These are phyloP conservation scores for Chaunax sp. DNA, from an alignment of 2,797 vertebrate genomes.

Conservation along the genomic window DNA sequence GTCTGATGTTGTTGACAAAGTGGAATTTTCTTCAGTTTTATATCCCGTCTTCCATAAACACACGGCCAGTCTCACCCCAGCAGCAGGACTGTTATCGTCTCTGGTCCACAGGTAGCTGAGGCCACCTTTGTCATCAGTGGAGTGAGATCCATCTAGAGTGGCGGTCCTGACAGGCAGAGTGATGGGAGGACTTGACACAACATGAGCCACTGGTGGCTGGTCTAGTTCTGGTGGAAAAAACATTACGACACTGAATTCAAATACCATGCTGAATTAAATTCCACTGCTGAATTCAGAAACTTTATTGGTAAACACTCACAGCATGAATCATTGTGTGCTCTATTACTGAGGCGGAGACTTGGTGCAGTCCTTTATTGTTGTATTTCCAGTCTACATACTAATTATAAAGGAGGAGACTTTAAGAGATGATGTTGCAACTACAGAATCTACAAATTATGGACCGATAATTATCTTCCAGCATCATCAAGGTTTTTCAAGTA, in stretches of 20 bases:
- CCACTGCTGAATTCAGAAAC: too few relatives aligned
- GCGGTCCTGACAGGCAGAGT: constrained; percentile 89
- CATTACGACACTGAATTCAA: fast-evolving
- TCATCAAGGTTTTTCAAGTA: neutral
- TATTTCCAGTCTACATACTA: too few relatives aligned
- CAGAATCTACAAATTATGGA: neutral
- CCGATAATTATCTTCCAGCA: neutral
- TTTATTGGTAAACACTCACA: neutral
- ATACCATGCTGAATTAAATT: too few relatives aligned
- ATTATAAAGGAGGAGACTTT: neutral
- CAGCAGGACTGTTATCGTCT: constrained; percentile 93
- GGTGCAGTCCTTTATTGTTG: too few relatives aligned
- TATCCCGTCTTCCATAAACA: too few relatives aligned
- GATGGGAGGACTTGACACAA: constrained; percentile 86
- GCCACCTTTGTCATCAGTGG: constrained; percentile 93
- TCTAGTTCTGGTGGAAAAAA: constrained; percentile 87
- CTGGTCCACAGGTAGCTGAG: constrained; percentile 92
- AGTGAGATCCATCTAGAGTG: constrained; percentile 90
- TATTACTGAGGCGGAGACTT: neutral
- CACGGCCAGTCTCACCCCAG: constrained; percentile 87
- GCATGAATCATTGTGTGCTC: neutral
- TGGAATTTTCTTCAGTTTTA: neutral
- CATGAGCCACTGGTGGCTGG: constrained; percentile 88
- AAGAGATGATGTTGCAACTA: too few relatives aligned
- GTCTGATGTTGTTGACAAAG: neutral